A percentile compares a stretch with the other conserved stretches of the same genome.
These are phyloP conservation scores for Macrosteles quadrilineatus DNA, from an alignment of 1,140 invertebrate species.

Conservation along the genomic window DNA sequence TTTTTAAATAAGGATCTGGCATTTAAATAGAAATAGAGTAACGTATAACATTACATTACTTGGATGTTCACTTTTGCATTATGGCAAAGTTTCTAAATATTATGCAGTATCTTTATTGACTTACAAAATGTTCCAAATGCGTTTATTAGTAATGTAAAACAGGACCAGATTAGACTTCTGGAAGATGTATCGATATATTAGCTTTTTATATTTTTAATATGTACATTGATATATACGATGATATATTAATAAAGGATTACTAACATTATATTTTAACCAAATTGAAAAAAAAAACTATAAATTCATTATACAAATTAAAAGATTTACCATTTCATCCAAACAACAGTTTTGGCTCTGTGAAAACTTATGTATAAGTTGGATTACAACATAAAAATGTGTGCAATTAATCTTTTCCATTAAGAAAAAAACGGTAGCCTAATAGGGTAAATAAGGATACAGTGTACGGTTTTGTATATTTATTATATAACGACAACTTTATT, in stretches of 20 bases:
- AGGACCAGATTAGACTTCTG: too few relatives aligned
- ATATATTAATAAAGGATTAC: background rate
- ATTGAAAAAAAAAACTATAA: too few relatives aligned
- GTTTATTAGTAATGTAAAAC: background rate
- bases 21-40: background rate
- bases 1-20: background rate
- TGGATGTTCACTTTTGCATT: background rate
- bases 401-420: too few relatives aligned
- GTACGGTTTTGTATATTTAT: slow-evolving; percentile 3
- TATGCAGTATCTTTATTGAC: background rate
- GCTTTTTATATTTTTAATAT: too few relatives aligned
- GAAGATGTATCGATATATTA: too few relatives aligned
- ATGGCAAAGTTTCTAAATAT: background rate
- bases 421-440: too few relatives aligned
- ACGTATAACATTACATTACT: background rate
- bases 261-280: background rate
- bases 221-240: background rate
- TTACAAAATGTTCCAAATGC: background rate
- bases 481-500: slow-evolving; percentile 26
- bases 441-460: background rate
- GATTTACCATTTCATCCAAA: too few relatives aligned
- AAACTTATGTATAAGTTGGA: too few relatives aligned
- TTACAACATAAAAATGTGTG: too few relatives aligned
- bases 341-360: too few relatives aligned
- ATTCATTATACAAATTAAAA: too few relatives aligned